Conservation (phyloP, 1,140 invertebrate genomes). For the Eumeta japonica region DNA sequence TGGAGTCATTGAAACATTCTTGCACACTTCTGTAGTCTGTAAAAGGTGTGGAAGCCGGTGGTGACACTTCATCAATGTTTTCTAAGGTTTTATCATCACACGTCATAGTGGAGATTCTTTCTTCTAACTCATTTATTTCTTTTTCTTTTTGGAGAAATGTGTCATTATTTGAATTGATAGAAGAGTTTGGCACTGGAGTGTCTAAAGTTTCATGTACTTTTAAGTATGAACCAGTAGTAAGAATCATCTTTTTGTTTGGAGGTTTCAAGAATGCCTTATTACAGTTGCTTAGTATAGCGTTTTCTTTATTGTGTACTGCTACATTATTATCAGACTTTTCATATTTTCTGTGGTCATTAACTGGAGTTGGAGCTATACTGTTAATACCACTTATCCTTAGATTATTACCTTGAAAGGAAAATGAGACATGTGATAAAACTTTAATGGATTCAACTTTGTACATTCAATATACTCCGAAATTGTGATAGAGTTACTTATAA, state of each 20-base stretch:
- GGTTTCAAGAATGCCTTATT: slow-evolving; percentile 14
- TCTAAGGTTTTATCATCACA: slow-evolving; percentile 25
- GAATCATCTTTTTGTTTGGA: slow-evolving; percentile 6
- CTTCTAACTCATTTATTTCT: slow-evolving; percentile 33
- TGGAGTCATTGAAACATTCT: slow-evolving; percentile 34
- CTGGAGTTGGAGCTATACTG: slow-evolving; percentile 36
- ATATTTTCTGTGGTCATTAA: slow-evolving; percentile 6
- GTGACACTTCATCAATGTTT: slow-evolving; percentile 28
- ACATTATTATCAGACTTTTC: slow-evolving; percentile 16
- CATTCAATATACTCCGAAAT: neutral
- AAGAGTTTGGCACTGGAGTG: neutral
- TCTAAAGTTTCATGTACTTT: neutral
- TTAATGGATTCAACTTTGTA: too few relatives aligned
- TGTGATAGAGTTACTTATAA: neutral
- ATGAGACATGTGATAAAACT: too few relatives aligned
- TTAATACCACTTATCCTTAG: slow-evolving; percentile 38
- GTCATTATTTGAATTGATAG: slow-evolving; percentile 21
- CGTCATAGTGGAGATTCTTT: slow-evolving; percentile 19
- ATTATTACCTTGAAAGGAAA: slow-evolving; percentile 24
- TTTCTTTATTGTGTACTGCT: slow-evolving; percentile 31
- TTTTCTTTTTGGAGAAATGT: slow-evolving; percentile 43
- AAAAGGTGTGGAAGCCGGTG: slow-evolving; percentile 37
- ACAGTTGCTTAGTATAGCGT: slow-evolving; percentile 17
- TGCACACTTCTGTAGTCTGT: slow-evolving; percentile 36
- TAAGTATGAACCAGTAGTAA: slow-evolving; percentile 1